phyloP scores from a whole-genome alignment of 2,113 vertebrate species.

The Platanista minor region DNA sequence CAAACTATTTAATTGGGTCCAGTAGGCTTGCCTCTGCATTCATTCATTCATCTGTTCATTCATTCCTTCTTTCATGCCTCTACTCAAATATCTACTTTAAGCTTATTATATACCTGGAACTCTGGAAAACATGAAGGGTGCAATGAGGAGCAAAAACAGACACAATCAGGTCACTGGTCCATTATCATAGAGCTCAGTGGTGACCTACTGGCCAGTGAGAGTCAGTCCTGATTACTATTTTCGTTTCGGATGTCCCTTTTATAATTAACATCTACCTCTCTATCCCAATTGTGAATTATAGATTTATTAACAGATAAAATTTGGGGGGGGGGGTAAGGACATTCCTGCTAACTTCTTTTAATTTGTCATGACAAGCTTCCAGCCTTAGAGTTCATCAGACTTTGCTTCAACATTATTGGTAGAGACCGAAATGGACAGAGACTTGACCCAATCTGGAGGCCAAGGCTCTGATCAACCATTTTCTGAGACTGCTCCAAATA shows the following conservation, averaged over 20 bases:
- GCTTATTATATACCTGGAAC: not conserved
- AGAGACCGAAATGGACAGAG: not conserved
- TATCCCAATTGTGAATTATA: not conserved
- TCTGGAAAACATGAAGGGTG: not conserved
- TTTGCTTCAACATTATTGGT: not conserved
- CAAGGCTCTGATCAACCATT: not conserved
- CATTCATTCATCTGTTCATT: not conserved
- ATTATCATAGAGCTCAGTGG: not conserved
- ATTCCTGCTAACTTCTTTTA: constrained; percentile 7
- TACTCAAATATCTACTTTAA: not conserved
- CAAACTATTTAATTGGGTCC: not conserved
- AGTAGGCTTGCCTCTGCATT: not conserved
- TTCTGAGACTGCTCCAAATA: not conserved
- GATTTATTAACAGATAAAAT: not conserved
- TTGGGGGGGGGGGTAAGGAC: not conserved
- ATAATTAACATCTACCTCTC: not conserved
- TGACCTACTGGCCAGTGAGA: not conserved
- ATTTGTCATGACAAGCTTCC: not conserved
- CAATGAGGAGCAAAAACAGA: not conserved
- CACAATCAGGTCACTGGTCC: not conserved
- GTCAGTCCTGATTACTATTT: not conserved
- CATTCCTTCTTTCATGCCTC: not conserved
- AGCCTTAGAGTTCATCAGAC: not conserved
- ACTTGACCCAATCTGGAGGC: not conserved
- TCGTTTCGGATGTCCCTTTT: not conserved